Percentiles rank a stretch among this genome's conserved stretches.
phyloP scores from a whole-genome alignment of 2,888 invertebrate species.

The Platerodrilus igneus region DNA sequence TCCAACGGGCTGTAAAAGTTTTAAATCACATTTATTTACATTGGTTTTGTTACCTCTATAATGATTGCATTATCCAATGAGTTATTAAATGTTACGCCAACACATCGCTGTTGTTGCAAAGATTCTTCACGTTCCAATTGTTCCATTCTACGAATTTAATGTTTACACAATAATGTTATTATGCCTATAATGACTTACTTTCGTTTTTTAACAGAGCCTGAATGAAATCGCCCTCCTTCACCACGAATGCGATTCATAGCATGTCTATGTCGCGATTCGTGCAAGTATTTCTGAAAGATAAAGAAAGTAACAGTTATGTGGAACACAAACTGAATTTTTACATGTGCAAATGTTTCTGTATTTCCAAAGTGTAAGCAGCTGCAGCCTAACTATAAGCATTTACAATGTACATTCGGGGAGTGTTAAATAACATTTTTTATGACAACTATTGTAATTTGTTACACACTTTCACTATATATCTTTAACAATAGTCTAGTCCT shows the following conservation, averaged over 20 bases:
- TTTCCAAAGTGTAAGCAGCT: too few species aligned
- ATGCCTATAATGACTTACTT: slow-evolving; percentile 11
- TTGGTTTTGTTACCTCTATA: slow-evolving; percentile 40
- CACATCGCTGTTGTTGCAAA: slow-evolving; percentile 38
- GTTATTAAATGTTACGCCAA: slow-evolving; percentile 41
- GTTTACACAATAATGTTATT: slow-evolving; percentile 10
- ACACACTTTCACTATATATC: too few species aligned
- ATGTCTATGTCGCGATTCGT: slow-evolving; percentile 93
- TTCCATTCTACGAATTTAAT: slow-evolving; percentile 10
- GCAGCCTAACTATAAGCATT: too few species aligned
- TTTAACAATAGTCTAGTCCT: too few species aligned
- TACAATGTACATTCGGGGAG: too few species aligned
- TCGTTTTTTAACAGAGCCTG: slow-evolving; percentile 54
- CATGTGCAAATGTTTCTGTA: too few species aligned
- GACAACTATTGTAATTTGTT: too few species aligned
- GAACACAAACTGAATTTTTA: too few species aligned
- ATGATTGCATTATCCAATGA: slow-evolving; percentile 41
- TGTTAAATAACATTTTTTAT: too few species aligned
- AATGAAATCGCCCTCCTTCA: slow-evolving; percentile 93
- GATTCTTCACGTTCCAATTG: slow-evolving; percentile 28
- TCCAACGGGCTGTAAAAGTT: slow-evolving; percentile 15
- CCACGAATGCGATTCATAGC: slow-evolving; percentile 97
- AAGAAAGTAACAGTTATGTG: too few species aligned
- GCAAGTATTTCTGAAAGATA: slow-evolving; percentile 92
- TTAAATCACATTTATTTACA: not conserved